A percentile compares a stretch with the other conserved stretches of the same genome.
phyloP scores from a whole-genome alignment of 2,888 invertebrate species.

The Ophion ellenae region DNA sequence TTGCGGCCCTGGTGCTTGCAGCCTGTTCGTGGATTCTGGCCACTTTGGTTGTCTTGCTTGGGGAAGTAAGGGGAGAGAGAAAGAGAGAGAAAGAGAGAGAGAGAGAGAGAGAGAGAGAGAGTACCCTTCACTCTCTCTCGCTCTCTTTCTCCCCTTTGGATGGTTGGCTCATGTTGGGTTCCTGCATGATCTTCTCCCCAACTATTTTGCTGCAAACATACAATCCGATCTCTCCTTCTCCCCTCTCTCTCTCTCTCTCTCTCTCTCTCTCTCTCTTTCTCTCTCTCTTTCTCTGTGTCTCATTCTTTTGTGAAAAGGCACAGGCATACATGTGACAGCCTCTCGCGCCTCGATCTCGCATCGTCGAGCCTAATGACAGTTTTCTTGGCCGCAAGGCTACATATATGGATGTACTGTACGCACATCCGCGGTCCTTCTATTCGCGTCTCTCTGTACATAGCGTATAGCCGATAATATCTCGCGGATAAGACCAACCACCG shows the following conservation, averaged over 20 bases:
- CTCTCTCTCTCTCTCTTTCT: not conserved
- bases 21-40: not conserved
- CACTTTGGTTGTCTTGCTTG: not conserved
- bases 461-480: slow-evolving; percentile 72
- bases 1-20: not conserved
- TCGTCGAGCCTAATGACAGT: slow-evolving; percentile 71
- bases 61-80: not conserved
- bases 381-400: slow-evolving; percentile 65
- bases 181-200: no score
- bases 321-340: not conserved
- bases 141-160: not conserved
- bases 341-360: slow-evolving; percentile 51
- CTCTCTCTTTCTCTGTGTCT: not conserved
- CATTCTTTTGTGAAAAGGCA: not conserved
- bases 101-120: no score
- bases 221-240: no score
- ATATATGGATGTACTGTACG: slow-evolving; percentile 39
- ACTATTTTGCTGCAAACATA: no score
- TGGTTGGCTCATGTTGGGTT: no score
- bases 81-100: no score
- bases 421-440: slow-evolving; percentile 56
- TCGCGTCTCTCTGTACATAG: slow-evolving; percentile 32
- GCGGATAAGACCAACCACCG: slow-evolving; percentile 28
- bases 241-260: slow-evolving; percentile 23
- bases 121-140: not conserved